A percentile compares a stretch with the other conserved stretches of the same genome.
Evolutionary conservation across 1,140 invertebrate species (phyloP).

Genomic region (Coboldia fuscipes): DNA sequence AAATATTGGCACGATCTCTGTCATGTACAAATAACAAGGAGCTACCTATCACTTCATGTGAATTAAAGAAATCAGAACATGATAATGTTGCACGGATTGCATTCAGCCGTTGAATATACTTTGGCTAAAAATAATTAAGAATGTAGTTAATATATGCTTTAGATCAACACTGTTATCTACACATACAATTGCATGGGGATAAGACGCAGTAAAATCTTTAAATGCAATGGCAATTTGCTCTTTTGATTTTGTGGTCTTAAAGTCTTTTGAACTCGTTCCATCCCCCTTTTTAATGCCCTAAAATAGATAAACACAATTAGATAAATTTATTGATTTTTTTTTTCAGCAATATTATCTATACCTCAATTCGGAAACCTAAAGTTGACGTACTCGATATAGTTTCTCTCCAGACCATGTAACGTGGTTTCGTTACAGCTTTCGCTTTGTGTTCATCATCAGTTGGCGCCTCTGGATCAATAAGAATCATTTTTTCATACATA

Average conservation of each 20-base stretch:
- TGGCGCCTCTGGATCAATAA: slow-evolving; percentile 76
- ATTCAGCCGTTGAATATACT: slow-evolving; percentile 66
- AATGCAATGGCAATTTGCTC: slow-evolving; percentile 66
- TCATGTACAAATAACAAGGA: slow-evolving; percentile 93
- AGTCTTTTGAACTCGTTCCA: slow-evolving; percentile 80
- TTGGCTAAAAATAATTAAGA: slow-evolving; percentile 32
- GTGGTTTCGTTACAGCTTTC: slow-evolving; percentile 81
- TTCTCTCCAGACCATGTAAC: slow-evolving; percentile 96
- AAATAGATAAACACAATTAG: neutral
- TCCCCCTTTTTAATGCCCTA: slow-evolving; percentile 69
- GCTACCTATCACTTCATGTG: slow-evolving; percentile 91
- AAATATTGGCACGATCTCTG: slow-evolving; percentile 62
- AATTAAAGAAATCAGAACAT: slow-evolving; percentile 68
- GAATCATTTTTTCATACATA: slow-evolving; percentile 97
- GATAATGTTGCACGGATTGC: slow-evolving; percentile 61
- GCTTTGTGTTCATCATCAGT: slow-evolving; percentile 72
- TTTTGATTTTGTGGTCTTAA: slow-evolving; percentile 80
- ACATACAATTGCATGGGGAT: slow-evolving; percentile 55
- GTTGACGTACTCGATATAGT: slow-evolving; percentile 90
- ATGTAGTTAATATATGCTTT: neutral
- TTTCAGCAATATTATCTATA: slow-evolving; percentile 3
- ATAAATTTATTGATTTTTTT: neutral
- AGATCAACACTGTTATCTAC: neutral
- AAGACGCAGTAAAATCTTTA: slow-evolving; percentile 58
- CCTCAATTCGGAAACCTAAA: slow-evolving; percentile 85